phyloP scores from a whole-genome alignment of 1,140 invertebrate genomes.

The Spodoptera frugiperda region DNA sequence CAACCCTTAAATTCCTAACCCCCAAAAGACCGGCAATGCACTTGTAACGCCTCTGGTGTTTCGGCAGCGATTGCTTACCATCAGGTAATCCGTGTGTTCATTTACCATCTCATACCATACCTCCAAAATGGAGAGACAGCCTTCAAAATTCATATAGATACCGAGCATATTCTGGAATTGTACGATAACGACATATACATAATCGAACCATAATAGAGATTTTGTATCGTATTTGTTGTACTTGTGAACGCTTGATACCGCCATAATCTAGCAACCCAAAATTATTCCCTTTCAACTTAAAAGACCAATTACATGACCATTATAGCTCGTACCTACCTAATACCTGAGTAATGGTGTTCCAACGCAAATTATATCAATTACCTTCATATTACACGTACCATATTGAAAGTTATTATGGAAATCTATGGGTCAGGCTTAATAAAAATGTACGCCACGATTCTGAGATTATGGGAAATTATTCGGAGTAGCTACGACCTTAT shows the following conservation, averaged over 20 bases:
- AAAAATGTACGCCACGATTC: conserved; percentile 6
- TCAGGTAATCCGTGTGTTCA: too few species aligned
- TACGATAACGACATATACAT: too few species aligned
- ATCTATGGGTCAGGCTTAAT: conserved; percentile 36
- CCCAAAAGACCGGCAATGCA: too few species aligned
- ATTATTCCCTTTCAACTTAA: conserved; percentile 18
- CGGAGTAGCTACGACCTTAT: neutral
- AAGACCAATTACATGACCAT: conserved; percentile 1
- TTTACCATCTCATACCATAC: too few species aligned
- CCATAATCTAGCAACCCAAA: neutral
- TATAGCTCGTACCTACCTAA: neutral
- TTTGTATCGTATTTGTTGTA: too few species aligned
- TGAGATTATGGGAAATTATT: conserved; percentile 5
- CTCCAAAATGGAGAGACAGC: too few species aligned
- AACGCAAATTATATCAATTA: conserved; percentile 40
- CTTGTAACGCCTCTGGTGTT: too few species aligned
- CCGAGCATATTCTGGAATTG: too few species aligned
- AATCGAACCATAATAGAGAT: too few species aligned
- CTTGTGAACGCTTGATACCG: neutral
- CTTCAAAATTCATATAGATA: too few species aligned
- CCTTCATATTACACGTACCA: conserved; percentile 26
- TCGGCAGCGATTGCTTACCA: too few species aligned
- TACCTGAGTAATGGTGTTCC: neutral
- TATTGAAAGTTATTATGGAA: conserved; percentile 38
- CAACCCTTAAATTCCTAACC: too few species aligned